Base-by-base conservation (phyloP, 1,140 invertebrate genomes). In the Parasteatoda tepidariorum region DNA sequence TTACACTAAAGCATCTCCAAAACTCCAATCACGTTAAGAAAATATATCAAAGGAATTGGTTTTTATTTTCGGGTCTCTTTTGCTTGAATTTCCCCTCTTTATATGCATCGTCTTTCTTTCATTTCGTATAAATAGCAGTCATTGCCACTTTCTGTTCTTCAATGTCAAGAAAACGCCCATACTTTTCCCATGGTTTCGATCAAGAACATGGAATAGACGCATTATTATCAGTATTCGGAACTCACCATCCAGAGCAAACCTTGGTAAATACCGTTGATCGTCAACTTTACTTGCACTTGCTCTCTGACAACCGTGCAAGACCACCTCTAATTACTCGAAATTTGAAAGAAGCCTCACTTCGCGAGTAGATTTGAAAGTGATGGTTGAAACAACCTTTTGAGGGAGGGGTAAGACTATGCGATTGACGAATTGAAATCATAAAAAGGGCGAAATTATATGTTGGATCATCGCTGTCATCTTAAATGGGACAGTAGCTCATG, bases 51-150 rank as follows among this genome's bases (percentile, higher is more conserved):
- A 82, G 71, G 78, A 82, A 82, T 71, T 71, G 9, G 54, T 48
- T 59, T 82, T 81, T 81, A 70, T 70, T 81, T 70, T 82, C 67
- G 66, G 78, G 64, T 59, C 59, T 70, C 78, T 82, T 82, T 82
- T 41, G 67, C 61, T 62, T 33, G 55, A 62, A 57, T 68, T 82
- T 34, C 75, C 31, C 67, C n/a, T 67, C 62, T 78, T 81, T 70
- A 55, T 66, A 81, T 81, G 64, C 78, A 34, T 22, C 66, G 70
- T 38, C 48, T 70, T 79, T 81, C 78, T 66, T 26, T n/a, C 67
- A 13, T 70, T 59, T 81, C 78, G 66, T 81, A 81, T 81, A 81
- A 81, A 81, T 70, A 70, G 66, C 78, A 70, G 54, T 81, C 75
- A 79, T 79, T 68, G 75, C 75, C 75, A 79, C 75, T 79, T 34